Evolutionary conservation across 2,797 vertebrate genomes (phyloP).

Genomic region (Mergus octosetaceus): DNA sequence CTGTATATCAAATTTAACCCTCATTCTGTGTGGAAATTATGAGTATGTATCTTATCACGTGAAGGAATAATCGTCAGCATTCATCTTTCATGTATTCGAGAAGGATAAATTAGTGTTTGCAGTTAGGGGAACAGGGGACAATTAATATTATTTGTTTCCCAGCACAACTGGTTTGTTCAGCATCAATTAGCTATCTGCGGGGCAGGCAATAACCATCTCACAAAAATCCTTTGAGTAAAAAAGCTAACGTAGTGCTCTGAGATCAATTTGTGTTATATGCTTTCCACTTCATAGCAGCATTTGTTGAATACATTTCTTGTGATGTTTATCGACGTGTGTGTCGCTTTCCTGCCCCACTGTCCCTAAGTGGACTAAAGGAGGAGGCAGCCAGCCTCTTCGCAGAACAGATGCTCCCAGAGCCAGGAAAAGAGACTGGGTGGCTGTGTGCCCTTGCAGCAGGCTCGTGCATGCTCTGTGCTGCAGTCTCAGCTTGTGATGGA

Average conservation of each 20-base stretch:
- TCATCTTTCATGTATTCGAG: not conserved
- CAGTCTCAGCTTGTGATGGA: rapidly evolving
- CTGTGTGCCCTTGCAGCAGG: not conserved
- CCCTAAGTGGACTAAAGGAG: not conserved
- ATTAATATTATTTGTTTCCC: not conserved
- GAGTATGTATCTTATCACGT: not conserved
- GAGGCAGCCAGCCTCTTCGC: not conserved
- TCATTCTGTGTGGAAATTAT: not conserved
- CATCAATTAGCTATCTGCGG: not conserved
- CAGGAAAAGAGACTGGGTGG: not conserved
- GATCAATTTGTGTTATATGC: not conserved
- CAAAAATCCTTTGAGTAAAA: not conserved
- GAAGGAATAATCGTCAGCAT: not conserved
- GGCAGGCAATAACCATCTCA: not conserved
- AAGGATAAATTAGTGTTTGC: not conserved
- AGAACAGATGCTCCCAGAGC: not conserved
- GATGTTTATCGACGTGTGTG: rapidly evolving
- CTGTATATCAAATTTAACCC: not conserved
- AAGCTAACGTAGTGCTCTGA: not conserved
- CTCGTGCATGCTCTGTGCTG: not conserved
- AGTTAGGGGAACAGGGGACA: not conserved
- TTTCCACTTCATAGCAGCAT: not conserved
- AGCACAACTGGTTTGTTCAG: not conserved
- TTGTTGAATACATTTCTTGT: not conserved
- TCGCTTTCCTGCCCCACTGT: not conserved